Base-by-base conservation (phyloP, 2,797 vertebrate species). In the Poliocrania exsul region DNA sequence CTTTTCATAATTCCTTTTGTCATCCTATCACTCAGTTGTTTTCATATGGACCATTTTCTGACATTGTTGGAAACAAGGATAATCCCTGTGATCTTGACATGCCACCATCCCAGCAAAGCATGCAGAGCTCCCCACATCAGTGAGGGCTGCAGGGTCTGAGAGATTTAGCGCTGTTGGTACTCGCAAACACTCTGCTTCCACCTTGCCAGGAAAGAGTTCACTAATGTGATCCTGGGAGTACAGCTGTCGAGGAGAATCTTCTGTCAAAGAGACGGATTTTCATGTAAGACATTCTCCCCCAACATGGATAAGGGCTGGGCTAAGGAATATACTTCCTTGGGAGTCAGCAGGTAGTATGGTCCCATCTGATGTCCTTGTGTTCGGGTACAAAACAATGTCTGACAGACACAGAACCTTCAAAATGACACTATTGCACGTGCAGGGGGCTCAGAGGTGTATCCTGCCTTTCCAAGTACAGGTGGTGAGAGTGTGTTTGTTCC, bases 1-100 rank as follows among this genome's bases (percentile, higher is more conserved):
- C 75, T 92, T 93, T 61, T 93, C 85, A 44, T 86, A 25, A 93
- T 69, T 85, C 40, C 81, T 92, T 93, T 83, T 90, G 94, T 86
- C 50, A 3, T 16, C 37, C 79, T 79, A 37, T 67, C n/a, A 2
- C 67, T 50, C 9, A 9, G 71, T 10, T 86, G 61, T 54, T 94
- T 47, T 33, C 42, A 3, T 40, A 65, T 10, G 69, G 75, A 33
- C 14, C 29, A 8, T 47, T 71, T 85, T 86, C n/a, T 83, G 85
- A 8, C 67, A 29, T 3, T 46, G 54, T 11, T 35, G 93, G 83
- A 42, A 87, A 18, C 20, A 49, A 47, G 72, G 69, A 10, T 26
- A 24, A 83, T 33, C 69, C 65, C 49, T 25, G 82, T 31, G 89
- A 53, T 19, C 25, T 4, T 10, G 20, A n/a, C 82, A 85, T 3